A percentile compares a stretch with the other conserved stretches of the same genome.
Evolutionary conservation across 2,113 vertebrate genomes (phyloP).

Genomic region (Caracal caracal): DNA sequence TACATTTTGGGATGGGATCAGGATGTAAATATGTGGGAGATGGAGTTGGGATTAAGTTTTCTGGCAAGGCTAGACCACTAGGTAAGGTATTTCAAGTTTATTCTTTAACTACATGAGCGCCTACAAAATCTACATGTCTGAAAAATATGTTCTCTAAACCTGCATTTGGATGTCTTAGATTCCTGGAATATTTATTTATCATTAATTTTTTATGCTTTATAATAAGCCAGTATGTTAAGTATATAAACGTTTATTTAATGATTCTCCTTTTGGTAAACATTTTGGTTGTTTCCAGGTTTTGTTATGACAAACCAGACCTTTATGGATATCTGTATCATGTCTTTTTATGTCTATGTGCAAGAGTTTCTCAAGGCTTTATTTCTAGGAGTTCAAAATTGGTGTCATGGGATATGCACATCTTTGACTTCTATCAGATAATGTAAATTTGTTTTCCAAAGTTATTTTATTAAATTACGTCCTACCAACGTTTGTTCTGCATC

Average conservation of each 20-base stretch:
- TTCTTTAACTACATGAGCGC: not conserved
- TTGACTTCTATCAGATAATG: not conserved
- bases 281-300: not conserved
- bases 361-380: not conserved
- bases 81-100: not conserved
- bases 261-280: not conserved
- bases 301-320: not conserved
- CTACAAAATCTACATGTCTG: not conserved
- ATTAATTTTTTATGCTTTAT: not conserved
- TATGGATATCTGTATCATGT: not conserved
- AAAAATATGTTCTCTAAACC: not conserved
- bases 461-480: not conserved
- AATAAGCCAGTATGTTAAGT: not conserved
- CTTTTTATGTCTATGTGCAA: not conserved
- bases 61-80: not conserved
- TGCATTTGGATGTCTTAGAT: not conserved
- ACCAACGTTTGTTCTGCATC: not conserved
- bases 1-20: not conserved
- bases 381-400: not conserved
- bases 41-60: not conserved
- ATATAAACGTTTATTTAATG: not conserved
- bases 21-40: accelerated
- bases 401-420: not conserved
- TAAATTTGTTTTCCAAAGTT: not conserved
- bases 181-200: not conserved